Conservation (phyloP, 2,113 vertebrate species). For the Rhinolophus ferrumequinum region DNA sequence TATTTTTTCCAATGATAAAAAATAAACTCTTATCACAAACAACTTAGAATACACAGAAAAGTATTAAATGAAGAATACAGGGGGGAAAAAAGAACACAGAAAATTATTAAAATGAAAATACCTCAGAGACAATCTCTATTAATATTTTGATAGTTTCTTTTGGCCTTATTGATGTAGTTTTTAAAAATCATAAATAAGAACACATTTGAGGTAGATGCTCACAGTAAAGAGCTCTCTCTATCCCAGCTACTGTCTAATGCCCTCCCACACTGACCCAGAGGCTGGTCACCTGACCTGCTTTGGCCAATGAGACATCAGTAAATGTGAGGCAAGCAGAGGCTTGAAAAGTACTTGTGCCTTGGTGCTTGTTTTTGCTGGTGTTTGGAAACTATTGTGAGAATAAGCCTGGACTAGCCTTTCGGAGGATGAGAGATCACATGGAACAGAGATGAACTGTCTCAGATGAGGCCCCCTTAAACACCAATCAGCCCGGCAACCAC, state of each 20-base stretch:
- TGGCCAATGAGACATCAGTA: neutral
- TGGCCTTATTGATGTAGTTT: neutral
- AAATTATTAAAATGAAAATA: conserved; percentile 7
- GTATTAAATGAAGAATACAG: too few relatives aligned
- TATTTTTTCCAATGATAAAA: neutral
- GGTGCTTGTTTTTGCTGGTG: neutral
- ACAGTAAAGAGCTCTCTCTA: neutral
- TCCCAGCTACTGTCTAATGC: neutral
- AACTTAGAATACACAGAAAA: conserved; percentile 14
- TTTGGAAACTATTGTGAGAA: neutral
- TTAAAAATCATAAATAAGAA: neutral
- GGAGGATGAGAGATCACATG: neutral
- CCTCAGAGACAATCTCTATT: neutral
- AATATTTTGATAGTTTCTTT: neutral
- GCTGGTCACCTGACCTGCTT: neutral
- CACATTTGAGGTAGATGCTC: neutral
- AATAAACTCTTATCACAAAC: neutral
- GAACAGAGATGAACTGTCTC: neutral
- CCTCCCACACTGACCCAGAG: neutral
- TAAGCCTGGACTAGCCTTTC: neutral
- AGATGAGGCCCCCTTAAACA: neutral
- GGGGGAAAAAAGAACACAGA: too few relatives aligned
- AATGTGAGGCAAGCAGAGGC: neutral
- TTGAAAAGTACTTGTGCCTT: neutral
- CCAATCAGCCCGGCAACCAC: neutral